Evolutionary conservation across 2,888 invertebrate genomes (phyloP), one percentile per base, ranked within the genome.

Genomic region (Drosophila subsilvestris): DNA sequence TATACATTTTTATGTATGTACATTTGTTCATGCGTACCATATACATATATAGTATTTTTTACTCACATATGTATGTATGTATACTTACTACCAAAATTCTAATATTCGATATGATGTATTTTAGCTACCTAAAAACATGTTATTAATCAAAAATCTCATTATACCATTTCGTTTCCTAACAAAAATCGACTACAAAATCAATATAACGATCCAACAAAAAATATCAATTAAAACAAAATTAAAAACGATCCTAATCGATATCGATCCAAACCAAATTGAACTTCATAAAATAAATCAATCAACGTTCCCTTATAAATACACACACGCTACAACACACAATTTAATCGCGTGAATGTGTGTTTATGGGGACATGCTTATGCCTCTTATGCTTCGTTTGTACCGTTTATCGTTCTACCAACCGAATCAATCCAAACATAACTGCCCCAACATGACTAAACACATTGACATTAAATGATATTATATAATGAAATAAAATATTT

Each of bases 111-210:
- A 69, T 76, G 54, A 76, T 47, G 65, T 85, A 48, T 65, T 78
- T 80, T 75, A 60, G 67, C 65, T 67, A 60, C 60, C 48, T 79
- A 62, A 72, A 73, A 78, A 74, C 79, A 88, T 86, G 75, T 85
- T 78, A 86, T 87, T 85, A 85, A 85, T 87, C 79, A 76, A 80
- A 56, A 76, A 87, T 86, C 77, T 85, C 84, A 84, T 84, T 79
- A 81, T 85, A 85, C 82, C 85, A 80, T 86, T 85, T 86, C 80
- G 84, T 85, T 85, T 85, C 80, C 87, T 82, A 79, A 70, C 71
- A 69, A 75, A 61, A 61, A 60, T 63, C 66, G 59, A 67, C 68
- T 67, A 67, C 56, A 67, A 67, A 66, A 67, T 67, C 57, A 67
- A 68, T 42, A 76, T 49, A 77, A 74, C 56, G 66, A 79, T 53